A percentile compares a stretch with the other conserved stretches of the same genome.
These are phyloP conservation scores for Nycteola revayana DNA, from an alignment of 2,888 invertebrate species.

Conservation along the genomic window DNA sequence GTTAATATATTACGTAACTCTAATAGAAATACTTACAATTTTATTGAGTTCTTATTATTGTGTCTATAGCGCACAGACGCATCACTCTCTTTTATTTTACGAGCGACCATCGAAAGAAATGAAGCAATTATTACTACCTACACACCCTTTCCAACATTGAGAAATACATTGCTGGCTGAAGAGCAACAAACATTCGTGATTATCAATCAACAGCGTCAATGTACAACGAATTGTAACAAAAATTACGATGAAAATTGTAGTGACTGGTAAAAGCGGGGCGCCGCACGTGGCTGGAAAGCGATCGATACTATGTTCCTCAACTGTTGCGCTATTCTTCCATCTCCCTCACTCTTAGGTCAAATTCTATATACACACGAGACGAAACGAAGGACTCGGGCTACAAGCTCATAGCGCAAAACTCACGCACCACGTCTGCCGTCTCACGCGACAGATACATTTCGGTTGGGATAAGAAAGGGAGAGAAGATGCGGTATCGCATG, in stretches of 20 bases:
- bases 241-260: conserved; percentile 33
- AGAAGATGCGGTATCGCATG: conserved; percentile 73
- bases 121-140: conserved; percentile 50
- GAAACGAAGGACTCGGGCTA: conserved; percentile 52
- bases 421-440: conserved; percentile 58
- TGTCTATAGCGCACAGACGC: conserved; percentile 6
- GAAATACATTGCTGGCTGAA: conserved; percentile 25
- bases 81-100: conserved; percentile 52
- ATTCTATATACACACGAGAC: conserved; percentile 33
- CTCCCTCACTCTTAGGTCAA: conserved; percentile 34
- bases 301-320: conserved; percentile 75
- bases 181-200: conserved; percentile 9
- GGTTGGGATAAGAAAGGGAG: conserved; percentile 38
- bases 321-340: conserved; percentile 66
- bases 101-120: conserved; percentile 47
- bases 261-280: conserved; percentile 40
- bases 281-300: conserved; percentile 64
- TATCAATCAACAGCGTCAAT: conserved; percentile 23
- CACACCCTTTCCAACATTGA: conserved; percentile 11
- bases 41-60: conserved; percentile 10
- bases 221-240: conserved; percentile 31
- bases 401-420: conserved; percentile 68
- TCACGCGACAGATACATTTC: conserved; percentile 27
- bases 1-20: conserved; percentile 6
- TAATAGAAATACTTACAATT: conserved; percentile 4